Conservation (phyloP, 2,797 vertebrate species). For the Hapalemur alaotrensis region DNA sequence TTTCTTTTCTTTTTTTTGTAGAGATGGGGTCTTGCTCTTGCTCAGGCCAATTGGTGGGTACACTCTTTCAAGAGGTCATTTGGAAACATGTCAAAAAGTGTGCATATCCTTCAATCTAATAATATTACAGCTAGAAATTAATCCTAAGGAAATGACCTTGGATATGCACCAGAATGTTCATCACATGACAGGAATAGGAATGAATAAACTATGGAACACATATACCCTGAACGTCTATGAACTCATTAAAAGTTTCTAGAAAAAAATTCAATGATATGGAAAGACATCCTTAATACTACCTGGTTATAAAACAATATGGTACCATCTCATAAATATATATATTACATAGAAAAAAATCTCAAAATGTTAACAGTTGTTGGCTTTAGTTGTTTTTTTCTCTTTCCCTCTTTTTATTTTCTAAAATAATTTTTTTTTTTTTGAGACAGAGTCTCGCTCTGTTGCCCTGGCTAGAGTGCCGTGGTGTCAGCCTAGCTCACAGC, state of each 20-base stretch:
- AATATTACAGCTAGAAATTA: constrained; percentile 1
- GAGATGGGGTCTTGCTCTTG: too few relatives aligned
- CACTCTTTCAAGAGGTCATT: not conserved
- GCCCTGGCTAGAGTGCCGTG: too few relatives aligned
- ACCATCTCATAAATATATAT: not conserved
- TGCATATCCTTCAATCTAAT: not conserved
- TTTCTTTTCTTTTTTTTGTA: too few relatives aligned
- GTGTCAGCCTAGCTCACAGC: too few relatives aligned
- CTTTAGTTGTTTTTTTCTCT: not conserved
- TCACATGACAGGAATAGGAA: not conserved
- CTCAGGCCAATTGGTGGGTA: not conserved
- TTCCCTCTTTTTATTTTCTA: not conserved
- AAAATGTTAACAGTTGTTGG: not conserved
- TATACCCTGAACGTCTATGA: not conserved
- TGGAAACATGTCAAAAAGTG: not conserved
- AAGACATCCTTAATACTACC: not conserved
- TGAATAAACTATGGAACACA: not conserved
- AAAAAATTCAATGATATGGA: not conserved
- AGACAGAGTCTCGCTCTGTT: too few relatives aligned
- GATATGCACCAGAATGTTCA: not conserved
- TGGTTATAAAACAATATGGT: not conserved
- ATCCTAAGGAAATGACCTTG: not conserved
- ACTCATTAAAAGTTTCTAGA: not conserved
- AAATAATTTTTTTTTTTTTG: not conserved
- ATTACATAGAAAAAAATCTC: not conserved